Percentiles rank a stretch among this genome's conserved stretches.
Conservation (phyloP, 92 coral and sea anemone species). For the Isaurus tuberculatus region DNA sequence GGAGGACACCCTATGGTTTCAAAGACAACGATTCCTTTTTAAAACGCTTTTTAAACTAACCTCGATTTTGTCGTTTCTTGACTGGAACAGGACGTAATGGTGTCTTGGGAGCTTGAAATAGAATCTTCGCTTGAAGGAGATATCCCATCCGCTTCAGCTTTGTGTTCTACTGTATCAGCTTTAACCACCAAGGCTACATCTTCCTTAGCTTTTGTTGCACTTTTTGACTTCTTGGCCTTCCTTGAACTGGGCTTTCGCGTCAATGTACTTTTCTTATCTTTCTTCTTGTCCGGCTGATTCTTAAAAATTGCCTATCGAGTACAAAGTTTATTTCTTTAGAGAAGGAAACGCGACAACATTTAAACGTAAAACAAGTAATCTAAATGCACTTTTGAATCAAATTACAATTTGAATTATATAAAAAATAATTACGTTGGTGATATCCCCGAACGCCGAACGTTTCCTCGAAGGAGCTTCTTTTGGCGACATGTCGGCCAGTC, state of each 20-base stretch:
- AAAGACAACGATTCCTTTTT: neutral
- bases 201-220: constrained; percentile 13
- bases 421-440: constrained; percentile 82
- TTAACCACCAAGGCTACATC: neutral
- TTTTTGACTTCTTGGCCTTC: constrained; percentile 10
- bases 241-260: constrained; percentile 29
- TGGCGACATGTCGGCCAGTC: constrained; percentile 85
- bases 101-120: constrained; percentile 20
- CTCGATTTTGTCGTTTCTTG: constrained; percentile 34
- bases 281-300: constrained; percentile 33
- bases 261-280: constrained; percentile 19
- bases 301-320: constrained; percentile 16
- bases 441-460: constrained; percentile 94
- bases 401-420: neutral
- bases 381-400: neutral
- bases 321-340: neutral
- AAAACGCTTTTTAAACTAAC: neutral
- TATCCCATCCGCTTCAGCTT: neutral
- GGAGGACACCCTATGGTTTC: neutral
- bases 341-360: neutral
- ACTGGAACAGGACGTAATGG: constrained; percentile 14
- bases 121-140: constrained; percentile 32
- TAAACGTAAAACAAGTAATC: neutral
- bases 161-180: neutral
- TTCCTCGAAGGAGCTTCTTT: constrained; percentile 84